These are phyloP conservation scores for Oxycera nigricornis DNA, from an alignment of 2,888 invertebrate genomes.

Conservation along the genomic window DNA sequence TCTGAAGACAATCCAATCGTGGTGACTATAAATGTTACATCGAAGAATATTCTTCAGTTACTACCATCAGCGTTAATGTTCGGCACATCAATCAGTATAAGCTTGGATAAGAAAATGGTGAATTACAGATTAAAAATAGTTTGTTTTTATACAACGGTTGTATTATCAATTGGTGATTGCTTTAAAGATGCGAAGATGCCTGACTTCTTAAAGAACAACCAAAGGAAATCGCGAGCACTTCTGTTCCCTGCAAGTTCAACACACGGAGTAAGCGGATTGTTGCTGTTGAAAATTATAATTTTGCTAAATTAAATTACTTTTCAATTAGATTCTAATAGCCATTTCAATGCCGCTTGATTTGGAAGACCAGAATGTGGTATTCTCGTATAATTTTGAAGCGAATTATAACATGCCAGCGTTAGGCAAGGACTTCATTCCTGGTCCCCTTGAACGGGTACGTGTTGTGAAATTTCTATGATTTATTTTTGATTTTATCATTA, in stretches of 20 bases:
- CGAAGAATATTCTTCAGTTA: too few species aligned
- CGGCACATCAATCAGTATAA: too few species aligned
- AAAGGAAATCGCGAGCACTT: not conserved
- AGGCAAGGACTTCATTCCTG: constrained; percentile 66
- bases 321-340: constrained; percentile 70
- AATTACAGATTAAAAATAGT: too few species aligned
- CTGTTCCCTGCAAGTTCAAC: not conserved
- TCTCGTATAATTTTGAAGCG: constrained; percentile 78
- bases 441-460: constrained; percentile 66
- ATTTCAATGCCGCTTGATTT: constrained; percentile 74
- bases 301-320: not conserved
- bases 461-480: not conserved
- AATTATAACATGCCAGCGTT: constrained; percentile 70
- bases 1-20: too few species aligned
- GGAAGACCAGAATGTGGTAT: constrained; percentile 72
- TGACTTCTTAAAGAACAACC: too few species aligned
- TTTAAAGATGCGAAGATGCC: too few species aligned
- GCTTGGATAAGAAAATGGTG: too few species aligned
- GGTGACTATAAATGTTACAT: too few species aligned
- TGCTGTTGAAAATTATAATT: constrained; percentile 52
- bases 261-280: constrained; percentile 17
- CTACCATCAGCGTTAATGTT: too few species aligned
- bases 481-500: not conserved
- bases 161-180: too few species aligned
- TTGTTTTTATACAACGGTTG: too few species aligned